Conservation (phyloP, 2,113 vertebrate genomes). For the Nicator chloris region DNA sequence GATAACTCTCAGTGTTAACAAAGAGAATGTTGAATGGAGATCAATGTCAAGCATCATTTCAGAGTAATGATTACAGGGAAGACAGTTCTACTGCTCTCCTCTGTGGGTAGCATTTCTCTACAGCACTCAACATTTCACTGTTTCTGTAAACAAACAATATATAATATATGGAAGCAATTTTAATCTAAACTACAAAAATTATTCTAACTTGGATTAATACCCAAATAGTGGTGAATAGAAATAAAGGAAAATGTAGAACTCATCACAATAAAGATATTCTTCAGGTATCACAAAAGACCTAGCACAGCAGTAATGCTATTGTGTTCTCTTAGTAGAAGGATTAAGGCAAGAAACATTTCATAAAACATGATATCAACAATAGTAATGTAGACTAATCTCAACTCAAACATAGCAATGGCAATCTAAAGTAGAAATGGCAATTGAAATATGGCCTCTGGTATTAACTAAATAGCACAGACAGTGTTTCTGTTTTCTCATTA, state of each 20-base stretch:
- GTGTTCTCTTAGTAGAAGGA: neutral
- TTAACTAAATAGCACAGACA: neutral
- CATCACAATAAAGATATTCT: neutral
- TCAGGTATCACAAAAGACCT: neutral
- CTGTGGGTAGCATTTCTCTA: neutral
- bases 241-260: neutral
- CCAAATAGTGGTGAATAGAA: neutral
- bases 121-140: neutral
- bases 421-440: neutral
- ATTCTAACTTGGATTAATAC: neutral
- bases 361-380: neutral
- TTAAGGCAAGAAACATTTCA: neutral
- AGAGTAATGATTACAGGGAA: neutral
- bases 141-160: neutral
- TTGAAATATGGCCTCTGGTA: neutral
- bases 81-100: neutral
- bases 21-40: neutral
- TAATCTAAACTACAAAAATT: neutral
- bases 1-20: neutral
- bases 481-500: constrained; percentile 26
- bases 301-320: neutral
- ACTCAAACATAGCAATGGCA: neutral
- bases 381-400: neutral
- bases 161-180: neutral
- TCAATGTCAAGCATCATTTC: neutral